Evolutionary conservation across 2,888 invertebrate genomes (phyloP), one percentile per base, ranked within the genome.

Genomic region (Leucophenga maculata): DNA sequence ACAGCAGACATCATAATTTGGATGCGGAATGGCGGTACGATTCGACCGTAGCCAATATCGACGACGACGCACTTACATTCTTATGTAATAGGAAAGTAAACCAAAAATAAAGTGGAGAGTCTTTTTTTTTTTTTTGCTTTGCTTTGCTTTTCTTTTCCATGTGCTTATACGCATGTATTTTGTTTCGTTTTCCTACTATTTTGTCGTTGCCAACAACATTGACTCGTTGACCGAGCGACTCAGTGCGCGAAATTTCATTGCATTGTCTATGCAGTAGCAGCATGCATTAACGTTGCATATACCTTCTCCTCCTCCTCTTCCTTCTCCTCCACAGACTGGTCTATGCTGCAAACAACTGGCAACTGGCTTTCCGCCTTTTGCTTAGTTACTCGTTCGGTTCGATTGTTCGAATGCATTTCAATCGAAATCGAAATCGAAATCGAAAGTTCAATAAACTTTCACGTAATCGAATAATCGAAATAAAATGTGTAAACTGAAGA

Each of bases 381-480:
- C 31, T 60, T 26, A n/a, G 14, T 26, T 46, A 44, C 74, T 76
- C 14, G 14, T 72, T 76, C 77, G 76, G 76, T 74, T 32, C 8
- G 32, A 3, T 6, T 32, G 32, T 32, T 32, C 32, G 32, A 6
- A 72, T 77, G 75, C 71, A 80, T 73, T 77, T 79, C 69, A 69
- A 84, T 80, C 81, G 84, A 86, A 86, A 86, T 80, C 80, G 86
- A 86, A 86, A n/a, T n/a, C n/a, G n/a, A n/a, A n/a, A n/a, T n/a
- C n/a, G n/a, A n/a, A n/a, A 86, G 86, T 86, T 86, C 86, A 86
- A 86, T 84, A 85, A 86, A 86, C 86, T 85, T 81, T 85, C 76
- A 80, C 76, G 79, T 82, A 82, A 82, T 80, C 79, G 75, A 69
- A 69, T 18, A 60, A 32, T 3, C n/a, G n/a, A n/a, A n/a, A n/a